These are phyloP conservation scores for Pteropus rufus DNA, from an alignment of 2,797 vertebrate genomes.

Conservation along the genomic window DNA sequence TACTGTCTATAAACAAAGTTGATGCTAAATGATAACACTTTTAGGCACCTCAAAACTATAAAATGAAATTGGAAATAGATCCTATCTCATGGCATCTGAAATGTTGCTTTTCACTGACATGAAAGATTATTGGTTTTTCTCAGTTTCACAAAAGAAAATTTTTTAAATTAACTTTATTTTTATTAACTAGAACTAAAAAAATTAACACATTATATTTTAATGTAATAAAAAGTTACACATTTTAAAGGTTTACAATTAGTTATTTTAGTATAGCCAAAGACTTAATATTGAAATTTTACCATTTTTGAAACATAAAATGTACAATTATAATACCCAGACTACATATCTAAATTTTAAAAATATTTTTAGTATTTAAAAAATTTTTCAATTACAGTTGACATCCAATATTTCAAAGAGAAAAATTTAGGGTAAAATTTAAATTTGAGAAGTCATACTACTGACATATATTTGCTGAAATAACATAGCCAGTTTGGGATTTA, in stretches of 20 bases:
- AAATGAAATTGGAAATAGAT: neutral
- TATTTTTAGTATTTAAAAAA: neutral
- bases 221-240: conserved; percentile 8
- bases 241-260: neutral
- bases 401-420: neutral
- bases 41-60: neutral
- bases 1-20: neutral
- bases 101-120: neutral
- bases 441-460: neutral
- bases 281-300: conserved; percentile 57
- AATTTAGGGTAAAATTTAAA: neutral
- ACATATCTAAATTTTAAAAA: neutral
- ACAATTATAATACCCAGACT: neutral
- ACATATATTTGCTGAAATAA: neutral
- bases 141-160: neutral
- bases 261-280: neutral
- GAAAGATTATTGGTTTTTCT: neutral
- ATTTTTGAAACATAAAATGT: conserved; percentile 68
- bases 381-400: too few species aligned
- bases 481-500: neutral
- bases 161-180: conserved; percentile 42
- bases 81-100: neutral
- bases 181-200: conserved; percentile 35
- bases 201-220: conserved; percentile 13
- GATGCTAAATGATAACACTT: neutral